Conservation (phyloP, 2,888 invertebrate species). For the Rambutsinella grinnellia region DNA sequence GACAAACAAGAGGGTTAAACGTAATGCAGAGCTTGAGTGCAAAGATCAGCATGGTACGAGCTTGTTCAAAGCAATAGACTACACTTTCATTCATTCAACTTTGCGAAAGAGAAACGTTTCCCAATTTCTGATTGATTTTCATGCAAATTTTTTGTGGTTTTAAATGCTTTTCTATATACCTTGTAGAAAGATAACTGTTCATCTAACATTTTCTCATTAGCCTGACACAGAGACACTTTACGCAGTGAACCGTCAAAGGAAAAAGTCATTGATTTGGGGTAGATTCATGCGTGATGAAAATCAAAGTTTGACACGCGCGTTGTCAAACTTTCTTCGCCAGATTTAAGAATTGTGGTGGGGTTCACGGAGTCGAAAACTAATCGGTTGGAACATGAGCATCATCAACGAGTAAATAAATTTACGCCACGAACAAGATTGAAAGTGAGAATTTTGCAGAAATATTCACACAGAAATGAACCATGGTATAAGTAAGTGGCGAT, state of each 20-base stretch:
- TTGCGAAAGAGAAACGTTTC: conserved; percentile 47
- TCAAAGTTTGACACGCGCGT: not conserved
- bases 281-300: conserved; percentile 13
- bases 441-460: too few species aligned
- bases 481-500: too few species aligned
- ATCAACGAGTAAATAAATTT: conserved; percentile 8
- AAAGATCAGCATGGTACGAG: conserved; percentile 63
- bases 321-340: conserved; percentile 35
- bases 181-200: conserved; percentile 32
- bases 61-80: conserved; percentile 39
- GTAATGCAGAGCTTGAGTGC: conserved; percentile 42
- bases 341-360: conserved; percentile 32
- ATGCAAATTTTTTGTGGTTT: conserved; percentile 51
- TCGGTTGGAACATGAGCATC: conserved; percentile 50
- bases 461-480: too few species aligned
- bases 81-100: conserved; percentile 16
- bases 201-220: not conserved
- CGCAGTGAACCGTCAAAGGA: too few species aligned
- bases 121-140: conserved; percentile 45
- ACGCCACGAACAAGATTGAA: too few species aligned
- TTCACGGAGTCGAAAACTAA: conserved; percentile 56
- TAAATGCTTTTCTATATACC: conserved; percentile 44
- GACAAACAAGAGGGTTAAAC: not conserved
- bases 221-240: too few species aligned
- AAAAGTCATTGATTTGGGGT: too few species aligned